Percentiles rank a stretch among this genome's conserved stretches.
Evolutionary conservation across 2,113 vertebrate species (phyloP).

Genomic region (Phoxinus phoxinus): DNA sequence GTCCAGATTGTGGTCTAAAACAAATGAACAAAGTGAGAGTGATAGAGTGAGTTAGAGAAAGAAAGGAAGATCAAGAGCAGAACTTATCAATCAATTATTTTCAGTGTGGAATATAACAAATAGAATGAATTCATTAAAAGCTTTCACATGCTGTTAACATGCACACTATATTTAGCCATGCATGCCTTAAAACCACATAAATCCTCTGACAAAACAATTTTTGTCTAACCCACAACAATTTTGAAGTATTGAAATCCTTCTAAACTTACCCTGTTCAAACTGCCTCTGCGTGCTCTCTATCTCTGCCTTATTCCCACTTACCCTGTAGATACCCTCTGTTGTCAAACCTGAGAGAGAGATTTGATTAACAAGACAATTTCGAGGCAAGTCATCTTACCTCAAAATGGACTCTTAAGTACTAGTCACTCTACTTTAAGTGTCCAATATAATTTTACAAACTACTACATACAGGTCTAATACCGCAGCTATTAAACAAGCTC

Average conservation of each 20-base stretch:
- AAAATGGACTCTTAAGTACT: background rate
- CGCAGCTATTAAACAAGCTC: background rate
- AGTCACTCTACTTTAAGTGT: background rate
- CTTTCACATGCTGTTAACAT: background rate
- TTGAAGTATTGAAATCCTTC: no score
- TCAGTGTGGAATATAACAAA: slow-evolving; percentile 26
- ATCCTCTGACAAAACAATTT: background rate
- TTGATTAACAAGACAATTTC: slow-evolving; percentile 23
- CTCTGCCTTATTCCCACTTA: slow-evolving; percentile 96
- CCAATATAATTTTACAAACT: background rate
- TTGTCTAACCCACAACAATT: background rate
- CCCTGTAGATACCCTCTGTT: slow-evolving; percentile 93
- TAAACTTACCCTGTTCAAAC: slow-evolving; percentile 91
- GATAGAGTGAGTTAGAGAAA: slow-evolving; percentile 2
- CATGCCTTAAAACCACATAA: background rate
- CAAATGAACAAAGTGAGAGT: background rate
- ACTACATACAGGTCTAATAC: background rate
- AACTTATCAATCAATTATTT: slow-evolving; percentile 47
- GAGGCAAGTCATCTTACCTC: background rate
- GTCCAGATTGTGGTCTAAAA: slow-evolving; percentile 88
- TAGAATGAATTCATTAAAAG: background rate
- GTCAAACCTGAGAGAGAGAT: slow-evolving; percentile 81
- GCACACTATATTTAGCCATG: background rate
- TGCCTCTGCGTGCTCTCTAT: slow-evolving; percentile 97
- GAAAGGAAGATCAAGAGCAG: slow-evolving; percentile 16